Evolutionary conservation across 64 coral and sea anemone genomes (phyloP), one percentile per base, ranked within the genome.

Genomic region (Porites australiensis): DNA sequence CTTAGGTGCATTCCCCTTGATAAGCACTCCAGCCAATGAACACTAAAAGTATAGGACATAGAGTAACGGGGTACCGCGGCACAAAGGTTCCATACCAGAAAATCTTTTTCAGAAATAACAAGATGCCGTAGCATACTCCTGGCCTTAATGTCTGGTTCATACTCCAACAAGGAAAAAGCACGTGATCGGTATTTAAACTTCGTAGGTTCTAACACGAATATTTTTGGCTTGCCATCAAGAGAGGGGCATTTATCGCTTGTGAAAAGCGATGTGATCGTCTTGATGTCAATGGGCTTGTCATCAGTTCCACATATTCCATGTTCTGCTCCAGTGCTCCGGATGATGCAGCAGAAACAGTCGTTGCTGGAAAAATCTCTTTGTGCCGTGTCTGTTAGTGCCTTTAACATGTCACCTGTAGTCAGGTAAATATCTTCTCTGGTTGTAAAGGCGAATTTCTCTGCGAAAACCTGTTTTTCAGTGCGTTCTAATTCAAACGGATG

Each of bases 321-420:
- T 64, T 74, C 16, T 14, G 75, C 64, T 20, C 94, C 94, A 88
- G 91, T 88, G 20, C 94, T 95, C 3, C 91, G 89, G 23, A 95
- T 95, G 7, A 91, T 37, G 59, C 94, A 95, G 4, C 91, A 77
- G 87, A 95, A 95, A 46, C 94, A 87, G 66, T 95, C 94, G 53
- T 73, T 91, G 43, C 44, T 91, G 14, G 62, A 51, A 45, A 95
- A 95, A 69, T 95, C 94, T 55, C 88, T 95, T 50, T 91, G 89
- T 9, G 94, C 18, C 44, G 75, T 91, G 12, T 88, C 89, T 43
- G 18, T 45, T 10, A 95, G 83, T 7, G 58, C 11, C 0, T 55
- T 11, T 18, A 50, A 48, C 54, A 95, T 95, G 16, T 91, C 65
- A 50, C 63, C 80, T n/a, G 52, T 77, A 15, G 21, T 72, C 6